These are phyloP conservation scores for Labeo rohita DNA, from an alignment of 2,113 vertebrate species.

Conservation along the genomic window DNA sequence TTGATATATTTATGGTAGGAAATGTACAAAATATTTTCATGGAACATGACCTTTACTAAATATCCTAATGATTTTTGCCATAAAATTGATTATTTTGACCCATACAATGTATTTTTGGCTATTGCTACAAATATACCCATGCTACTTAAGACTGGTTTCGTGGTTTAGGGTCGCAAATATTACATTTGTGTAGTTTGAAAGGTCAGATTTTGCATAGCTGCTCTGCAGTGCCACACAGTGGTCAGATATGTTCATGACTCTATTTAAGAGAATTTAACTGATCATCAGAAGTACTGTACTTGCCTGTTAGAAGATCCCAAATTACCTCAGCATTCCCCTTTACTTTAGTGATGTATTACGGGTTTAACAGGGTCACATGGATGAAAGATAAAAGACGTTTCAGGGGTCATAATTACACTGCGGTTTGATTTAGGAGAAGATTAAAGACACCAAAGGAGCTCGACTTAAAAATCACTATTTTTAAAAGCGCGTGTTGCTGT, in stretches of 20 bases:
- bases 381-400: neutral
- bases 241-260: neutral
- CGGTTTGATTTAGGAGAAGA: neutral
- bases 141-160: too few relatives aligned
- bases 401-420: neutral
- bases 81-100: too few relatives aligned
- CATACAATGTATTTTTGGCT: too few relatives aligned
- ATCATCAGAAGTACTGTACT: neutral
- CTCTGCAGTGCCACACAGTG: slow-evolving; percentile 10
- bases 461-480: neutral
- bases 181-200: neutral
- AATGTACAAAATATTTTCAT: too few relatives aligned
- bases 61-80: too few relatives aligned
- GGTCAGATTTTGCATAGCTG: neutral
- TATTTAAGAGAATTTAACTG: neutral
- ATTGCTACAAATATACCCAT: too few relatives aligned
- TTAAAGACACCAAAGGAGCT: neutral
- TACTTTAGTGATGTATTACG: neutral
- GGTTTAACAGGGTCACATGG: neutral
- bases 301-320: neutral
- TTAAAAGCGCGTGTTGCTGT: neutral
- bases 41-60: too few relatives aligned
- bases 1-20: too few relatives aligned
- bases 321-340: neutral
- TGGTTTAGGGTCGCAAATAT: neutral